These are phyloP conservation scores for Tholera decimalis DNA, from an alignment of 2,888 invertebrate species.

Conservation along the genomic window DNA sequence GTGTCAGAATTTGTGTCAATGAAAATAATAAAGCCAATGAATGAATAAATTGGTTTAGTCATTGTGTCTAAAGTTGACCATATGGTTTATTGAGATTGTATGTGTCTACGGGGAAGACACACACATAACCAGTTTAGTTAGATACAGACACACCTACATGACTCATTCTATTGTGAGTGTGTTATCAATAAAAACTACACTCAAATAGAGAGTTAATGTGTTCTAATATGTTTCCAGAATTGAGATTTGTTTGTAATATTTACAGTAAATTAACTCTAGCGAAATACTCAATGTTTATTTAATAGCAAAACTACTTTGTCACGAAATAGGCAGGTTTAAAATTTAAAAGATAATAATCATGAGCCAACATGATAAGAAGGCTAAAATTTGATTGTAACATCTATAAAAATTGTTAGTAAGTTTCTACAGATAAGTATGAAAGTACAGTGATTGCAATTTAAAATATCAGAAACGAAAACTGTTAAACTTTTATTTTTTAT, in stretches of 20 bases:
- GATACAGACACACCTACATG: slow-evolving; percentile 85
- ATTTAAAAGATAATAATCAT: slow-evolving; percentile 1
- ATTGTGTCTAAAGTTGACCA: slow-evolving; percentile 61
- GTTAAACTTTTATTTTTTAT: not conserved
- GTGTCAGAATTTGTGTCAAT: slow-evolving; percentile 60
- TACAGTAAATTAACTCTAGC: not conserved
- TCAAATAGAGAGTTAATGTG: slow-evolving; percentile 20
- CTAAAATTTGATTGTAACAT: not conserved
- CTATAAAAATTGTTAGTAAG: not conserved
- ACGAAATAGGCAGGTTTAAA: not conserved
- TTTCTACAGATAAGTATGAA: not conserved
- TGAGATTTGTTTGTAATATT: not conserved
- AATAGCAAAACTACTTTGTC: not conserved
- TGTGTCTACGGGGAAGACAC: slow-evolving; percentile 64
- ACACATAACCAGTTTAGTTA: slow-evolving; percentile 57
- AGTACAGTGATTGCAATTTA: not conserved
- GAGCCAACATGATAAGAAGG: slow-evolving; percentile 13
- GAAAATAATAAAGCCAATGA: slow-evolving; percentile 62
- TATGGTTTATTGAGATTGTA: slow-evolving; percentile 64
- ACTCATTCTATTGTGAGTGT: slow-evolving; percentile 80
- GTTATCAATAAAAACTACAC: slow-evolving; percentile 63
- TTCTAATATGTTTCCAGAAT: not conserved
- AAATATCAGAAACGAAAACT: slow-evolving; percentile 1
- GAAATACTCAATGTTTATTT: not conserved
- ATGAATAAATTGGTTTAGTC: slow-evolving; percentile 67